Base-by-base conservation (phyloP, 2,113 vertebrate species). In the Aspidoscelis tigris region DNA sequence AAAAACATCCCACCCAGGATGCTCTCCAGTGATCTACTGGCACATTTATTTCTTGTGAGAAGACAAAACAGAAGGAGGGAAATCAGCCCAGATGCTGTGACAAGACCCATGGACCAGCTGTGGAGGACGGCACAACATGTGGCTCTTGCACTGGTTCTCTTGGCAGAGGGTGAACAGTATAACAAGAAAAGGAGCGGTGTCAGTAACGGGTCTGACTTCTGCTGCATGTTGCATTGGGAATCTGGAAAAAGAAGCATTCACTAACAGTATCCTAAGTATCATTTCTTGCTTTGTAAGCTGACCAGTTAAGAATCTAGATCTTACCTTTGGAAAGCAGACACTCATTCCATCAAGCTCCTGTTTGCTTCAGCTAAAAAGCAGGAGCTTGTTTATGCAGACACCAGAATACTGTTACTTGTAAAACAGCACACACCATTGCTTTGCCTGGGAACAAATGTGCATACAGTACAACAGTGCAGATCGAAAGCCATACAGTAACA, bases 361-460 rank as follows among this genome's bases (percentile, higher is more conserved):
- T 50, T n/a, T 64, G 84, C 76, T 5, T 65, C 33, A 79, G 39
- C 84, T 2, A 70, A 78, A 72, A 78, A 89, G 78, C 90, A 82
- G 78, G 88, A 88, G 76, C 74, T 83, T 74, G 86, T 74, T 74
- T 43, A 53, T 26, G 81, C 39, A 75, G 87, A 90, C 91, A 84
- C 82, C 44, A 87, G 86, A 24, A 80, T 79, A 44, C 39, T 84
- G 90, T 84, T 76, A 91, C 86, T 85, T 80, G 84, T 82, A 88
- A 94, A 39, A 91, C 65, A 90, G 94, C 84, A 90, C 92, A 90
- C 93, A 92, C 94, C 91, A 86, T 91, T 76, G 86, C 53, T 71
- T 84, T 89, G 89, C 87, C 89, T 90, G 84, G 89, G 94, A 94
- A 94, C 93, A 80, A 69, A 77, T 33, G 92, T 88, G 93, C 93